phyloP scores from a whole-genome alignment of 23 tunicate species.

The Styela plicata region DNA sequence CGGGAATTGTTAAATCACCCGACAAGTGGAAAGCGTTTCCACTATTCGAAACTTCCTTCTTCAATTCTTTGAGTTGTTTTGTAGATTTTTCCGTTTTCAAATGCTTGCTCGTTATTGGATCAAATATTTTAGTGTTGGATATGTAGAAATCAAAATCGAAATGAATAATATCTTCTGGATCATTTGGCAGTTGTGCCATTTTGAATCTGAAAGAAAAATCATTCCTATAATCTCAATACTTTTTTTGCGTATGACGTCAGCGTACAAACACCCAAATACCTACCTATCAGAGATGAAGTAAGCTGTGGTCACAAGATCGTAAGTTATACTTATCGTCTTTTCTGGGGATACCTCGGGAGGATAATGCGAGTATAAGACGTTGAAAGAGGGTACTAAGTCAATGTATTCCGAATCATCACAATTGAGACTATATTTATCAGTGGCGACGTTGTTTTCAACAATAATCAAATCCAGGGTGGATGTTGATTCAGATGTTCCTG shows the following conservation, averaged over 20 bases:
- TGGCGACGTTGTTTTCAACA: constrained; percentile 18
- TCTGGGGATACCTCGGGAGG: background rate
- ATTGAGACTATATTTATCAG: background rate
- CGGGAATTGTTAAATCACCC: background rate
- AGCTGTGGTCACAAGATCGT: constrained; percentile 1
- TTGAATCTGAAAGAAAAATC: no score
- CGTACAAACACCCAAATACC: no score
- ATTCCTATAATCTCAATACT: no score
- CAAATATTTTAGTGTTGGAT: background rate
- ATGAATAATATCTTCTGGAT: background rate
- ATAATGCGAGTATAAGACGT: background rate
- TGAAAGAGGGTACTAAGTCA: constrained; percentile 7
- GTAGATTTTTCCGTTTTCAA: background rate
- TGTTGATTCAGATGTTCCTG: constrained; percentile 10
- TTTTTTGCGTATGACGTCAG: no score
- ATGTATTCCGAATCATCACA: constrained; percentile 24
- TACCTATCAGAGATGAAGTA: constrained; percentile 10
- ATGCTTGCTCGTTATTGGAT: background rate
- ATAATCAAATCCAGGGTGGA: constrained; percentile 10
- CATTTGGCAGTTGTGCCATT: background rate
- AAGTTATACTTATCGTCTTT: background rate
- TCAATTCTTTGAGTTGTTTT: background rate
- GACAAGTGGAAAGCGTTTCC: constrained; percentile 1
- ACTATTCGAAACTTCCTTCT: background rate
- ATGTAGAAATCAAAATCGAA: constrained; percentile 8